phyloP scores from a whole-genome alignment of 2,888 invertebrate species.

The Cotesia congregata region DNA sequence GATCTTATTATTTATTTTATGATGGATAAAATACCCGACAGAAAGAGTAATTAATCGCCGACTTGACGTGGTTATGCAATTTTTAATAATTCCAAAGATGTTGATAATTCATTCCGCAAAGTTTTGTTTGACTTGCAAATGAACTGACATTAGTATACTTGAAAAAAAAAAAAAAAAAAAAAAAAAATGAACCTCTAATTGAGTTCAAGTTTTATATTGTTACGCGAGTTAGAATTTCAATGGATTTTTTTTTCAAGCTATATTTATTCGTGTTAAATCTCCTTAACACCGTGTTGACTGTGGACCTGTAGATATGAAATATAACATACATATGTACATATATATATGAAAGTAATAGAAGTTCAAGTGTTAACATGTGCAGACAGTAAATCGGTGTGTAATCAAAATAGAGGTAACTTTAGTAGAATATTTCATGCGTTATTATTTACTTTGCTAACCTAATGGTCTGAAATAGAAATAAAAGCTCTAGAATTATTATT shows the following conservation, averaged over 20 bases:
- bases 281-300: not conserved
- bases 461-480: not conserved
- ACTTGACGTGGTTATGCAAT: not conserved
- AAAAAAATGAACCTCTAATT: not conserved
- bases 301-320: not conserved
- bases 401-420: not conserved
- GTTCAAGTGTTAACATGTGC: not conserved
- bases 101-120: constrained; percentile 26
- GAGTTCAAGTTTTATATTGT: not conserved
- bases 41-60: not conserved
- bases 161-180: not conserved
- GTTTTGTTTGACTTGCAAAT: not conserved
- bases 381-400: not conserved
- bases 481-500: not conserved
- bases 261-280: not conserved
- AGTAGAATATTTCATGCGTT: not conserved
- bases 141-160: not conserved
- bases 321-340: not conserved
- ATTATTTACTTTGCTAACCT: not conserved
- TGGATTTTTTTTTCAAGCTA: not conserved
- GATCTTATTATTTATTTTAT: constrained; percentile 1
- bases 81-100: not conserved
- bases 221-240: constrained; percentile 1
- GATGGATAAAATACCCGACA: not conserved
- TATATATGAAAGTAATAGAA: not conserved